Evolutionary conservation across 2,113 vertebrate species (phyloP).

Genomic region (Procapra przewalskii): DNA sequence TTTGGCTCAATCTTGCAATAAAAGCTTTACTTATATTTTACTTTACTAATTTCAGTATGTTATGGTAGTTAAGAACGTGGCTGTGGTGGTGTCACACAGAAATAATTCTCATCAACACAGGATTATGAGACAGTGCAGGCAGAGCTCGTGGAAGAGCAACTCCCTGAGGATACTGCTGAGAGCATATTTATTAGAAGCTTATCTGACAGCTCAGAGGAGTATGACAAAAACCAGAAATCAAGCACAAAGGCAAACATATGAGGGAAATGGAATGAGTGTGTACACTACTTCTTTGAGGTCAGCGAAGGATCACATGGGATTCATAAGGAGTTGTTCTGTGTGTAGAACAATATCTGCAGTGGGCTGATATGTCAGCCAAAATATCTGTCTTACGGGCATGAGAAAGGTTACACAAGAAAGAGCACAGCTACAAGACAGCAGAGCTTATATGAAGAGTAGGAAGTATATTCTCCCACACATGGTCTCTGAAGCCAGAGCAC

Average conservation of each 20-base stretch:
- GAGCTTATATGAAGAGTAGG: background rate
- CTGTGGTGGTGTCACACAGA: background rate
- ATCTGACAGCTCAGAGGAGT: background rate
- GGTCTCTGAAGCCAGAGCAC: background rate
- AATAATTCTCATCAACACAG: background rate
- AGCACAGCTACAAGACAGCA: background rate
- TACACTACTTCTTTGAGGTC: background rate
- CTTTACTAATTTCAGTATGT: background rate
- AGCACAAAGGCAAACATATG: background rate
- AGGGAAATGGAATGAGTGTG: background rate
- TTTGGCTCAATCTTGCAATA: background rate
- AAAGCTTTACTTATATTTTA: background rate
- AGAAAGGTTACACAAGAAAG: background rate
- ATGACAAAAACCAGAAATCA: background rate
- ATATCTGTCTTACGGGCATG: background rate
- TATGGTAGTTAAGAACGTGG: background rate
- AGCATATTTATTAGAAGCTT: background rate
- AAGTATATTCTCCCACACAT: background rate
- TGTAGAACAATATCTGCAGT: background rate
- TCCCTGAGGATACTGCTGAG: background rate
- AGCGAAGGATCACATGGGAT: background rate
- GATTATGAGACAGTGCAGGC: background rate
- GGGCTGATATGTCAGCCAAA: background rate
- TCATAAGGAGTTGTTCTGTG: background rate
- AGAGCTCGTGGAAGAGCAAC: background rate